Base-by-base conservation (phyloP, 2,113 vertebrate genomes). In the Uria aalge region DNA sequence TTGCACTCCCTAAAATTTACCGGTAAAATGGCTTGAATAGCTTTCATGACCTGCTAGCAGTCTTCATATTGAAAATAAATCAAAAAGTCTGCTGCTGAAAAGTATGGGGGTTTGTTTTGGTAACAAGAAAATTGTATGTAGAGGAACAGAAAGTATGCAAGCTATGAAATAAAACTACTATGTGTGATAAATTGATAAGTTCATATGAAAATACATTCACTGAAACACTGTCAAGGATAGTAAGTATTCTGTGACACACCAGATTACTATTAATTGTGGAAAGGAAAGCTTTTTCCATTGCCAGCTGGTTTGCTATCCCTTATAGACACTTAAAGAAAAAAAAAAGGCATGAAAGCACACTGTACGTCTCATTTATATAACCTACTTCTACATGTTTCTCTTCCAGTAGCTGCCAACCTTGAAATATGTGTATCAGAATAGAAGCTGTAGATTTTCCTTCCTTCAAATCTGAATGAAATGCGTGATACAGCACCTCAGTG, bases 231-330 rank as follows among this genome's bases (percentile, higher is more conserved):
- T 86, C 41, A 77, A 32, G 75, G 63, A n/a, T 34, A 78, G 26
- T 45, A 66, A 77, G 29, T 78, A 18, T 45, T 53, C 36, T 69
- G 50, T 93, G 90, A 72, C 59, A 41, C n/a, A 47, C 19, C 40
- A 64, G 41, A 45, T 94, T 6, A 79, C 20, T 73, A 26, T 63
- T 57, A 85, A 56, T 57, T 83, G 52, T 73, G 91, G 72, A 78
- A 80, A 74, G 75, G 34, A 64, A 90, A 89, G 72, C 72, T 90
- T 94, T 86, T 85, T 91, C 82, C 43, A 23, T 90, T 94, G 52
- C 63, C 59, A 71, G 63, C 62, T 85, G 45, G 34, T 73, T 93
- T 93, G 30, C 74, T 92, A 9, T 74, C 29, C 20, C 38, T 72
- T 6, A 15, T 66, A 68, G 60, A 52, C 19, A 11, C 45, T 48